A percentile compares a stretch with the other conserved stretches of the same genome.
Evolutionary conservation across 2,113 vertebrate genomes (phyloP).

Genomic region (Tinamus guttatus): DNA sequence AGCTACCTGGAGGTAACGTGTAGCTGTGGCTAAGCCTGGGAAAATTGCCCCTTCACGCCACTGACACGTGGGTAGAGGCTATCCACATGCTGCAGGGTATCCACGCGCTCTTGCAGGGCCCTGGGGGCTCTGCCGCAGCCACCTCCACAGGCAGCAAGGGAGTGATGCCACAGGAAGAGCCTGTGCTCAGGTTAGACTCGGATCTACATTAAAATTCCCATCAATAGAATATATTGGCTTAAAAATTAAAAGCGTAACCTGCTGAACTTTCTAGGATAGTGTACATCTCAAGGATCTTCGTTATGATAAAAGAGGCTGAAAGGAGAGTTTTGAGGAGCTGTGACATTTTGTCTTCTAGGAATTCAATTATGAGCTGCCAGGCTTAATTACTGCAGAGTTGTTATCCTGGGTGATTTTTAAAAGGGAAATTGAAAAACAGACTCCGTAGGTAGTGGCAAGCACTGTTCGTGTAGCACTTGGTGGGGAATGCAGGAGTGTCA

Average conservation of each 20-base stretch:
- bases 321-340: neutral
- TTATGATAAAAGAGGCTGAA: neutral
- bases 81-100: neutral
- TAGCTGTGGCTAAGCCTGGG: conserved; percentile 4
- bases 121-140: neutral
- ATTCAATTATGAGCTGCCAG: conserved; percentile 49
- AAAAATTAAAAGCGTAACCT: neutral
- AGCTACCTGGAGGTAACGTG: conserved; percentile 26
- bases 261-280: neutral
- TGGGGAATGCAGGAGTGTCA: neutral
- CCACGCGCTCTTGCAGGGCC: no score
- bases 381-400: conserved; percentile 39
- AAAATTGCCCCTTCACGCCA: conserved; percentile 11
- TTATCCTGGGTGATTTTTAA: neutral
- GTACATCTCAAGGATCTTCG: neutral
- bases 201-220: neutral
- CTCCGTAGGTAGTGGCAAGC: neutral
- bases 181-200: neutral
- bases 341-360: conserved; percentile 49
- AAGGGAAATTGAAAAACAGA: conserved; percentile 1
- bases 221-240: neutral
- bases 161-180: neutral
- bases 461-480: neutral
- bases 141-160: neutral
- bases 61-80: neutral